phyloP scores from a whole-genome alignment of 92 coral and sea anemone species.

The Paragorgia papillata region DNA sequence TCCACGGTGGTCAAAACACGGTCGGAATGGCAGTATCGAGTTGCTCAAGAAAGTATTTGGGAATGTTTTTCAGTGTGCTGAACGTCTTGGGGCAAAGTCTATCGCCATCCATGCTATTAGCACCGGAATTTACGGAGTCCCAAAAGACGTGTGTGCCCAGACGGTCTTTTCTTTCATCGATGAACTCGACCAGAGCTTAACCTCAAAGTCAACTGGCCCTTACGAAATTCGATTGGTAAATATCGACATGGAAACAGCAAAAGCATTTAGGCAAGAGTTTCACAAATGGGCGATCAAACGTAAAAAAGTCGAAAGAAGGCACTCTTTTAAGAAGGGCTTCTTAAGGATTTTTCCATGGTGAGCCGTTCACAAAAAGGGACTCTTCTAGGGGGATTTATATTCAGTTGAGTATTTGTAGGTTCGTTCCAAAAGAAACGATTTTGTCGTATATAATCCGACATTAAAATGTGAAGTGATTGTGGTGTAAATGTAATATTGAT shows the following conservation, averaged over 20 bases:
- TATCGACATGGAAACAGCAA: constrained; percentile 20
- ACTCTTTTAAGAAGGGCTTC: constrained; percentile 9
- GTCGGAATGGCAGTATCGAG: constrained; percentile 6
- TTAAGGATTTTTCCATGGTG: too few species aligned
- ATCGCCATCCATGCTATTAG: constrained; percentile 90
- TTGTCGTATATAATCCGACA: too few species aligned
- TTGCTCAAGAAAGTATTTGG: constrained; percentile 46
- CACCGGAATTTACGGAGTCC: constrained; percentile 94
- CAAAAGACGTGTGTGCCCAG: constrained; percentile 79
- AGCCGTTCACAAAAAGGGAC: not conserved
- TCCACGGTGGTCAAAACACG: constrained; percentile 52
- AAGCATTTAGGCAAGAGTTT: constrained; percentile 8
- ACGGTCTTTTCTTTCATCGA: constrained; percentile 63
- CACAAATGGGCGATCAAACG: constrained; percentile 31
- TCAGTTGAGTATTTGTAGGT: too few species aligned
- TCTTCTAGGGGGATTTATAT: not conserved
- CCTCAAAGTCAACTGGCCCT: not conserved
- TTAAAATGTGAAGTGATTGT: too few species aligned
- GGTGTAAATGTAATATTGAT: too few species aligned
- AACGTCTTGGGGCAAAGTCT: constrained; percentile 41
- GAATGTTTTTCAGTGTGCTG: constrained; percentile 42
- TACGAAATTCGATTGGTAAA: constrained; percentile 35
- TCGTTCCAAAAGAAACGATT: too few species aligned
- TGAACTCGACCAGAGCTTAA: constrained; percentile 9
- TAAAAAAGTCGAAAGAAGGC: constrained; percentile 19